Percentiles rank a stretch among this genome's conserved stretches.
Evolutionary conservation across 2,113 vertebrate species (phyloP).

Genomic region (Stomatorhinus ivindoensis): DNA sequence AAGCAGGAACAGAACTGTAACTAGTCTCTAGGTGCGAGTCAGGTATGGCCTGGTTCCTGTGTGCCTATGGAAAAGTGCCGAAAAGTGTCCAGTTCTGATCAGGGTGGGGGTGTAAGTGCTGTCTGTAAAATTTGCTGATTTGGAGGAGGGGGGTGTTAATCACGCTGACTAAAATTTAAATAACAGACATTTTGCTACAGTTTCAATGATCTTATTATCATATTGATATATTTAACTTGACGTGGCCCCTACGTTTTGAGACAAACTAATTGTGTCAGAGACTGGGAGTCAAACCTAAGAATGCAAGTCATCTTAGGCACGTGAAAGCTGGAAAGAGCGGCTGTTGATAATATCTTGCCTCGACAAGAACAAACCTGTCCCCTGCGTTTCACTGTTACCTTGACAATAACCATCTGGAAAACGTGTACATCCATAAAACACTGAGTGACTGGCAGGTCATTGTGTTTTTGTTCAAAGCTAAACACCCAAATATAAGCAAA

Average conservation of each 20-base stretch:
- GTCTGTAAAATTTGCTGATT: not conserved
- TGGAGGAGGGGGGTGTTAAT: not conserved
- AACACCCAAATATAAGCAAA: not conserved
- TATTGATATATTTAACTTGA: not conserved
- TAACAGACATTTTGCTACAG: not conserved
- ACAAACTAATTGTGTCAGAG: not conserved
- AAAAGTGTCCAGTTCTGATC: not conserved
- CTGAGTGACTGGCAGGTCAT: not conserved
- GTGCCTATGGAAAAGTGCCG: not conserved
- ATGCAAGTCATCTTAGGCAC: not conserved
- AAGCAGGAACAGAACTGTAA: not conserved
- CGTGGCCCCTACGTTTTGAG: not conserved
- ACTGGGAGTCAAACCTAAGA: not conserved
- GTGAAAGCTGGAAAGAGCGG: not conserved
- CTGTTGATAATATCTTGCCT: not conserved
- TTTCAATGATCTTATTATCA: not conserved
- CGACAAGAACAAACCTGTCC: not conserved
- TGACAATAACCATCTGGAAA: not conserved
- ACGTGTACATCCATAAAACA: not conserved
- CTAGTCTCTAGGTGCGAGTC: not conserved
- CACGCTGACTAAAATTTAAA: not conserved
- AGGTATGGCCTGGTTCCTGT: not conserved
- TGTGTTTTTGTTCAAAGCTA: not conserved
- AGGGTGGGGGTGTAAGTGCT: not conserved
- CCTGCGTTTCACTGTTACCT: not conserved